These are phyloP conservation scores for Diphyllodes magnificus DNA, from an alignment of 2,113 vertebrate species.

Conservation along the genomic window DNA sequence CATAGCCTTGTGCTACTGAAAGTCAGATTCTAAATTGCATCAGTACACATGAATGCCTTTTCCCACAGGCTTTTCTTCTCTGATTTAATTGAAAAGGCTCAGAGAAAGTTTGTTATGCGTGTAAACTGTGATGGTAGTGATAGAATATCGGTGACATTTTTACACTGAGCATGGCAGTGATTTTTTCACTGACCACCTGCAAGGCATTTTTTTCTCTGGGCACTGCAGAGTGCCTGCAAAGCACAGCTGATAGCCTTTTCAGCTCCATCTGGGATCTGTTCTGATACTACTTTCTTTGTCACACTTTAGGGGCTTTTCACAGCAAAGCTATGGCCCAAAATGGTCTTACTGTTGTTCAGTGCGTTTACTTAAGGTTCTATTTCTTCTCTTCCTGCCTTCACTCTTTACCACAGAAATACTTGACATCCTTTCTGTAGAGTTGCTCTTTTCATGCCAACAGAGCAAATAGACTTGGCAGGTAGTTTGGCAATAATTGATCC, in stretches of 20 bases:
- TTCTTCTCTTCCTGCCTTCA: background rate
- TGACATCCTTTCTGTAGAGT: constrained; percentile 23
- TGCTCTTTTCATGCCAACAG: constrained; percentile 4
- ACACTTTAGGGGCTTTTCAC: background rate
- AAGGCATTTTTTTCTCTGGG: background rate
- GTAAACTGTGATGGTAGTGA: background rate
- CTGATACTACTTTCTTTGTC: background rate
- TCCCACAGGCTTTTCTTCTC: background rate
- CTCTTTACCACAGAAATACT: background rate
- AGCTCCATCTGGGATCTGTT: constrained; percentile 23
- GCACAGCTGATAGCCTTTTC: background rate
- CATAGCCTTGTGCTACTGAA: background rate
- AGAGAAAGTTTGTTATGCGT: background rate
- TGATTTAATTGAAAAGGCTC: constrained; percentile 7
- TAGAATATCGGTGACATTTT: background rate
- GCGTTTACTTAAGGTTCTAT: background rate
- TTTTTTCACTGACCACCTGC: constrained; percentile 35
- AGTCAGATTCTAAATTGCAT: background rate
- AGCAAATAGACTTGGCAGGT: constrained; percentile 43
- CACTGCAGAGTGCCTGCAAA: background rate
- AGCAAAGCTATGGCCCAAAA: background rate
- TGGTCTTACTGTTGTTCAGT: background rate
- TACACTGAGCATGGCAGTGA: background rate
- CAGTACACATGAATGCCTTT: background rate
- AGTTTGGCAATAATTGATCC: constrained; percentile 49